Conservation (phyloP, 2,888 invertebrate genomes). For the Antheraea assamensis region DNA sequence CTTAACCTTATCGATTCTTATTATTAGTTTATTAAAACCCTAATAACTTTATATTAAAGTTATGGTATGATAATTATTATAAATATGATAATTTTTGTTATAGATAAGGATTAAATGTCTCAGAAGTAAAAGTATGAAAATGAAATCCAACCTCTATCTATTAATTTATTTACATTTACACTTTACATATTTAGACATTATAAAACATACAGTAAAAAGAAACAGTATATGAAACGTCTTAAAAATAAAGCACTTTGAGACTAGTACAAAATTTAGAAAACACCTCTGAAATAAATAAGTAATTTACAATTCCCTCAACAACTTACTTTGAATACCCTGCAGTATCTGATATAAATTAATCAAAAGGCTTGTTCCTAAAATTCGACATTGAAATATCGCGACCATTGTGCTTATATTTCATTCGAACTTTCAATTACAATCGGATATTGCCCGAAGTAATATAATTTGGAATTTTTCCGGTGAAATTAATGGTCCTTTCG, state of each 20-base stretch:
- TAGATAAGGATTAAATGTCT: too few relatives aligned
- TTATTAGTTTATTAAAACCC: too few relatives aligned
- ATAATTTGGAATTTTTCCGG: constrained; percentile 51
- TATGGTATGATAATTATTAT: too few relatives aligned
- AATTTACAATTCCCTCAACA: background rate
- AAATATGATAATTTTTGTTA: too few relatives aligned
- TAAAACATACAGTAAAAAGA: background rate
- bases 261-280: background rate
- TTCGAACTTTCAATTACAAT: constrained; percentile 48
- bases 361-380: constrained; percentile 25
- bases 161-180: too few relatives aligned
- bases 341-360: constrained; percentile 22
- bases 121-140: too few relatives aligned
- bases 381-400: constrained; percentile 26
- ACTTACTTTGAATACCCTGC: constrained; percentile 10
- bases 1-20: too few relatives aligned
- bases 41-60: too few relatives aligned
- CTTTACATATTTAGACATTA: background rate
- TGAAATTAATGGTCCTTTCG: constrained; percentile 52
- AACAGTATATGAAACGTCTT: background rate
- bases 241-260: background rate
- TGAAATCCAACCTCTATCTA: too few relatives aligned
- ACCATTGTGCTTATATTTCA: constrained; percentile 38
- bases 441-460: constrained; percentile 48
- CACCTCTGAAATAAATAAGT: background rate